phyloP scores from a whole-genome alignment of 2,888 invertebrate genomes.

The Cephus nigrinus region DNA sequence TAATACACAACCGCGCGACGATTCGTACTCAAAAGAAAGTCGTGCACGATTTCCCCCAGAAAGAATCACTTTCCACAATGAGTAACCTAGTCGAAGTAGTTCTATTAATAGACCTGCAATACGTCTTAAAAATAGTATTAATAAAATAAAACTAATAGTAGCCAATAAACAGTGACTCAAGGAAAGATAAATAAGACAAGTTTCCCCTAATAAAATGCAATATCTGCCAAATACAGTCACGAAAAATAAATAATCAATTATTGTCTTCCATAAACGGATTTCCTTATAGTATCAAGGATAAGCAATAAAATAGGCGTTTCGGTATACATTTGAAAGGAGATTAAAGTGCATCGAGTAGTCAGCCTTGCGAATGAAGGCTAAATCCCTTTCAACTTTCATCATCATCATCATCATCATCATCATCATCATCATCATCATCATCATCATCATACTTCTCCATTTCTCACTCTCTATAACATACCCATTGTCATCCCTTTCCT shows the following conservation, averaged over 20 bases:
- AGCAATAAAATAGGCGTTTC: neutral
- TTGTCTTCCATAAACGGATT: neutral
- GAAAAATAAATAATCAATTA: neutral
- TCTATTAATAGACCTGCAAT: neutral
- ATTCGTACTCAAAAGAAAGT: neutral
- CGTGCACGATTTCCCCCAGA: neutral
- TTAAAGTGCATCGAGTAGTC: constrained; percentile 32
- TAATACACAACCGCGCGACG: neutral
- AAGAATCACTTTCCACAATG: neutral
- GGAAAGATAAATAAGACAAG: neutral
- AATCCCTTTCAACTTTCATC: constrained; percentile 61
- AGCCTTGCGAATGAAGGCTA: constrained; percentile 59
- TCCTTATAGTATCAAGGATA: neutral
- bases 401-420: constrained; percentile 14
- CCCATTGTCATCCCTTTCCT: neutral
- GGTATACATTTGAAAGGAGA: neutral
- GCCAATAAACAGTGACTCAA: neutral
- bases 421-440: too few species aligned
- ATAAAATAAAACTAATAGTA: neutral
- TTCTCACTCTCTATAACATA: neutral
- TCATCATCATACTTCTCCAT: neutral
- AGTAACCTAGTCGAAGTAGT: neutral
- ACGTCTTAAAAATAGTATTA: neutral
- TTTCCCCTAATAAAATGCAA: neutral
- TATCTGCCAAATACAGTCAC: neutral